These are phyloP conservation scores for Poecilia picta DNA, from an alignment of 2,797 vertebrate genomes.

Conservation along the genomic window DNA sequence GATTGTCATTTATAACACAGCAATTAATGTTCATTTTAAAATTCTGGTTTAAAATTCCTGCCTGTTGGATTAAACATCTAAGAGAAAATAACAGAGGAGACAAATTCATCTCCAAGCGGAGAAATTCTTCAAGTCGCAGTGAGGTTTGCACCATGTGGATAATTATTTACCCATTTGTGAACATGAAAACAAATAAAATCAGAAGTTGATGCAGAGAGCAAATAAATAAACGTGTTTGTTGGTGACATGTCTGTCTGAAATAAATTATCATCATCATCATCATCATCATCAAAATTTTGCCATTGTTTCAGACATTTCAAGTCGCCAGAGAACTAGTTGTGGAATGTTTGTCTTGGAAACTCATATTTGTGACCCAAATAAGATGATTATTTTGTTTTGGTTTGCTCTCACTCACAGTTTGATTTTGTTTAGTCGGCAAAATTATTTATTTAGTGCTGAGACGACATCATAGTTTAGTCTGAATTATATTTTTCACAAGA, in stretches of 20 bases:
- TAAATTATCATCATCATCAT: no score
- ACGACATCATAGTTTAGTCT: neutral
- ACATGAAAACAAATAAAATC: neutral
- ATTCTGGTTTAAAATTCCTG: neutral
- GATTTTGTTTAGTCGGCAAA: neutral
- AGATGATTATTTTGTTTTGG: neutral
- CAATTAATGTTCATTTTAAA: neutral
- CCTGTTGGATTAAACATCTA: neutral
- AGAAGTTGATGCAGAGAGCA: neutral
- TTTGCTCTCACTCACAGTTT: neutral
- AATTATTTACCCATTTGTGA: neutral
- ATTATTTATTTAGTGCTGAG: neutral
- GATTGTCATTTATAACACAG: neutral
- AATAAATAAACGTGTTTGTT: neutral
- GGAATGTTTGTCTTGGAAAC: neutral
- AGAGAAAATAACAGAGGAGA: neutral
- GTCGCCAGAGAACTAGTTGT: neutral
- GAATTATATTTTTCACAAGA: neutral
- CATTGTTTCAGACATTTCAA: neutral
- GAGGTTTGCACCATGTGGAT: no score
- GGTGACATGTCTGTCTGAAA: no score
- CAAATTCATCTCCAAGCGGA: neutral
- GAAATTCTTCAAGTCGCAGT: no score
- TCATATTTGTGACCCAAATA: neutral
- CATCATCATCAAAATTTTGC: neutral